A percentile compares a stretch with the other conserved stretches of the same genome.
These are phyloP conservation scores for Merluccius polli DNA, from an alignment of 2,797 vertebrate genomes.

Conservation along the genomic window DNA sequence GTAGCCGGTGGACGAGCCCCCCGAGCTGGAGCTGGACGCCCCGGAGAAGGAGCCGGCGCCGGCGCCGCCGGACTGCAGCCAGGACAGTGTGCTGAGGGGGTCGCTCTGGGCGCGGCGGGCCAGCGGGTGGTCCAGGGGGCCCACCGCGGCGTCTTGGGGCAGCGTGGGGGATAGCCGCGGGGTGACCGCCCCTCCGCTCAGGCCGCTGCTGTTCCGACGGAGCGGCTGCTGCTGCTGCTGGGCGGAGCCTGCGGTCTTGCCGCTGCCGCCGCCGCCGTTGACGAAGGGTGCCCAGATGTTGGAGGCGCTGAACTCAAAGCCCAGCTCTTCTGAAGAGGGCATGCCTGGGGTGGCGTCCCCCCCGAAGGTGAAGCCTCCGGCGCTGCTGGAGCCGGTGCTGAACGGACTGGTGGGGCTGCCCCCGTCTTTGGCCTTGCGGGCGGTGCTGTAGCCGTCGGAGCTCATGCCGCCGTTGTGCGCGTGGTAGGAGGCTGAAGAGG, in stretches of 20 bases:
- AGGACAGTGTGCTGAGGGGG: conserved; percentile 82
- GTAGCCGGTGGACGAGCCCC: conserved; percentile 80
- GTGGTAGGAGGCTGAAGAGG: conserved; percentile 64
- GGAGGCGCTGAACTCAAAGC: conserved; percentile 83
- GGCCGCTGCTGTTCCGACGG: conserved; percentile 78
- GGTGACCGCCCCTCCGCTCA: conserved; percentile 76
- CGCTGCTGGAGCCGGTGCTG: conserved; percentile 72
- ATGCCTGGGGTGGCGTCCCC: conserved; percentile 66
- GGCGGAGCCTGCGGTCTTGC: conserved; percentile 43
- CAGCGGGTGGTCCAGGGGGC: conserved; percentile 79
- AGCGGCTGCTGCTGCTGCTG: conserved; percentile 59
- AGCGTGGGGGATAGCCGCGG: conserved; percentile 89
- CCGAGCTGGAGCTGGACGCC: conserved; percentile 74
- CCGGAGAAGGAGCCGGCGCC: conserved; percentile 80
- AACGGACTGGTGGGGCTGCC: conserved; percentile 85
- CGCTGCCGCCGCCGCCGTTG: conserved; percentile 62
- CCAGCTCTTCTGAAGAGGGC: conserved; percentile 79
- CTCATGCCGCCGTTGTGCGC: conserved; percentile 63
- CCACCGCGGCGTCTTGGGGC: conserved; percentile 67
- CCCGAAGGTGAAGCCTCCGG: conserved; percentile 77
- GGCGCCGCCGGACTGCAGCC: conserved; percentile 78
- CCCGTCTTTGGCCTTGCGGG: conserved; percentile 66
- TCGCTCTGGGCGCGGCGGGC: conserved; percentile 86
- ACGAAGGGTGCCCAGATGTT: conserved; percentile 93
- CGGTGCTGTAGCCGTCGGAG: conserved; percentile 58